These are phyloP conservation scores for Allygus modestus DNA, from an alignment of 2,888 invertebrate species.

Conservation along the genomic window DNA sequence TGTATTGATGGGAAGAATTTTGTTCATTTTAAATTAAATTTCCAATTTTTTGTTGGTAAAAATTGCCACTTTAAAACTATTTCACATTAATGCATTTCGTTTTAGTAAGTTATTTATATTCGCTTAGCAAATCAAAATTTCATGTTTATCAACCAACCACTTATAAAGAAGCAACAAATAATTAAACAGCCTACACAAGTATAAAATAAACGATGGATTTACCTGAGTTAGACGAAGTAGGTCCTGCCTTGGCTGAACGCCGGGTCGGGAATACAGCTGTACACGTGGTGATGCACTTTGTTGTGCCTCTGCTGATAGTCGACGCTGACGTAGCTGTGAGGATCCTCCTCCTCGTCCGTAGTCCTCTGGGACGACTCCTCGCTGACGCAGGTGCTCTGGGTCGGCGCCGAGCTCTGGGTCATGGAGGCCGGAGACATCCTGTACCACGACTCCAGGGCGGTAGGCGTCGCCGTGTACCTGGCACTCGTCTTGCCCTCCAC, in stretches of 20 bases:
- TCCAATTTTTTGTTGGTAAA: no score
- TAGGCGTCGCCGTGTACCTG: constrained; percentile 85
- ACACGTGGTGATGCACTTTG: constrained; percentile 70
- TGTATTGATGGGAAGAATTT: no score
- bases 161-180: no score
- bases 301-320: constrained; percentile 73
- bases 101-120: no score
- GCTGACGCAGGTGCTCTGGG: constrained; percentile 71
- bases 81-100: no score
- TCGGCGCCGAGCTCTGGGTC: constrained; percentile 70
- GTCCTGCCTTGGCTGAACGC: constrained; percentile 70
- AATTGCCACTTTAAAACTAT: no score
- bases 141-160: no score
- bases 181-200: no score
- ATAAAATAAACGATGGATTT: no score
- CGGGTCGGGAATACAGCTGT: constrained; percentile 72
- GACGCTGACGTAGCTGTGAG: constrained; percentile 84
- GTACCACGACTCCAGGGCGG: constrained; percentile 82
- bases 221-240: constrained; percentile 70
- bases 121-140: no score
- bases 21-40: no score
- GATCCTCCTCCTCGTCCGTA: constrained; percentile 79
- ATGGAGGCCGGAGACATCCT: constrained; percentile 74
- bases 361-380: constrained; percentile 75
- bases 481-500: constrained; percentile 76